phyloP scores from a whole-genome alignment of 2,888 invertebrate species.

The Rhagonycha lutea region DNA sequence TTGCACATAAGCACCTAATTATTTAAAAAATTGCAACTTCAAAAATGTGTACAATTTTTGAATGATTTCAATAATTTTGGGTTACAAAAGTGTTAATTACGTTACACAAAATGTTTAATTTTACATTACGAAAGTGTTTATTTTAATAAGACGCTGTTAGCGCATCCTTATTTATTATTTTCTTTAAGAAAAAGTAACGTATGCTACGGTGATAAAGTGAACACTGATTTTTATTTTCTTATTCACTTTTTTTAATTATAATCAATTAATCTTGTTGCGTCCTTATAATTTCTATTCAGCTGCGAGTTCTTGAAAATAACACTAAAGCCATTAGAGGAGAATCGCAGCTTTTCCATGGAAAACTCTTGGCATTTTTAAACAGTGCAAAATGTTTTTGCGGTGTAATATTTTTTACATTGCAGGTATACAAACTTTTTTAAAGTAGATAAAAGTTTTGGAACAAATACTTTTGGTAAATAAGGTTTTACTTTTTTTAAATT shows the following conservation, averaged over 20 bases:
- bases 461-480: neutral
- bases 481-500: conserved; percentile 1
- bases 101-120: neutral
- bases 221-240: neutral
- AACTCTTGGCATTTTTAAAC: neutral
- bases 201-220: neutral
- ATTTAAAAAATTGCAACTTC: neutral
- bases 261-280: conserved; percentile 2
- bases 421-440: neutral
- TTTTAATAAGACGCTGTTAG: neutral
- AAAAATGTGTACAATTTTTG: neutral
- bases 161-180: neutral
- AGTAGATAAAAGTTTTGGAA: neutral
- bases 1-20: neutral
- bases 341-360: conserved; percentile 11
- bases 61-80: neutral
- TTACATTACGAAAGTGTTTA: neutral
- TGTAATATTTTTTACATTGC: neutral
- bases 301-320: conserved; percentile 16
- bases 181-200: neutral
- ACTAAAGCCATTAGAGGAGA: conserved; percentile 21
- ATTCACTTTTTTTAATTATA: neutral
- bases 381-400: neutral
- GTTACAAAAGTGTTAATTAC: neutral
- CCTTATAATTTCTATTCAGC: conserved; percentile 12